Evolutionary conservation across 2,888 invertebrate species (phyloP).

Genomic region (Chymomyza caudatula): DNA sequence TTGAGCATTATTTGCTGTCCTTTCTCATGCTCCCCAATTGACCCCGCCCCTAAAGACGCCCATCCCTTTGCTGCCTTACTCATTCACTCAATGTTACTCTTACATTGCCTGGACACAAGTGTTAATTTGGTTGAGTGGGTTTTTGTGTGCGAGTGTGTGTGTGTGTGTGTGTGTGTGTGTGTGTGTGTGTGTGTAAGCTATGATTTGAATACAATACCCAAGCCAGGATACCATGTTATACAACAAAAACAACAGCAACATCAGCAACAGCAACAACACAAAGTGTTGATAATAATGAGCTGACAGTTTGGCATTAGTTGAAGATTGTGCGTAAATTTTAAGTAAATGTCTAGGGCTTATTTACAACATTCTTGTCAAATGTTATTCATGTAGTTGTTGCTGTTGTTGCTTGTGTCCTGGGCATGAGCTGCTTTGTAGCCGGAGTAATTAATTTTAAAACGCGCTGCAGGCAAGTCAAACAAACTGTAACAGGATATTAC

Average conservation of each 20-base stretch:
- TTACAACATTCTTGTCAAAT: slow-evolving; percentile 18
- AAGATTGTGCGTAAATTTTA: slow-evolving; percentile 54
- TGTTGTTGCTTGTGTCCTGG: background rate
- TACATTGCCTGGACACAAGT: slow-evolving; percentile 37
- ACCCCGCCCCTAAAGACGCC: slow-evolving; percentile 20
- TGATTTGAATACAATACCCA: slow-evolving; percentile 56
- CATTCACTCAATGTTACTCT: slow-evolving; percentile 1
- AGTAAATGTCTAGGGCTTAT: slow-evolving; percentile 67
- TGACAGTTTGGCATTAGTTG: slow-evolving; percentile 69
- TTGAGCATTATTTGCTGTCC: slow-evolving; percentile 51
- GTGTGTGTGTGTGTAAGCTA: slow-evolving; percentile 22
- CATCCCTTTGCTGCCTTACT: background rate
- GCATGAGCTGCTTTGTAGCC: slow-evolving; percentile 10
- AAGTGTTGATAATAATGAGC: slow-evolving; percentile 69
- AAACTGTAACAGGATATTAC: slow-evolving; percentile 69
- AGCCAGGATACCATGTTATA: slow-evolving; percentile 5
- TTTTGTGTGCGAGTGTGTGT: slow-evolving; percentile 34
- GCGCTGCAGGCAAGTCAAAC: slow-evolving; percentile 66
- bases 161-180: background rate
- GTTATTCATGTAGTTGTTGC: background rate
- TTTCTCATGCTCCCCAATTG: slow-evolving; percentile 40
- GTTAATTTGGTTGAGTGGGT: slow-evolving; percentile 72
- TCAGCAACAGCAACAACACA: slow-evolving; percentile 38
- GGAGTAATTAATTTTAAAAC: slow-evolving; percentile 67
- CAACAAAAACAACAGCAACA: slow-evolving; percentile 11